phyloP scores from a whole-genome alignment of 2,113 vertebrate genomes.

The Loxodonta africana region DNA sequence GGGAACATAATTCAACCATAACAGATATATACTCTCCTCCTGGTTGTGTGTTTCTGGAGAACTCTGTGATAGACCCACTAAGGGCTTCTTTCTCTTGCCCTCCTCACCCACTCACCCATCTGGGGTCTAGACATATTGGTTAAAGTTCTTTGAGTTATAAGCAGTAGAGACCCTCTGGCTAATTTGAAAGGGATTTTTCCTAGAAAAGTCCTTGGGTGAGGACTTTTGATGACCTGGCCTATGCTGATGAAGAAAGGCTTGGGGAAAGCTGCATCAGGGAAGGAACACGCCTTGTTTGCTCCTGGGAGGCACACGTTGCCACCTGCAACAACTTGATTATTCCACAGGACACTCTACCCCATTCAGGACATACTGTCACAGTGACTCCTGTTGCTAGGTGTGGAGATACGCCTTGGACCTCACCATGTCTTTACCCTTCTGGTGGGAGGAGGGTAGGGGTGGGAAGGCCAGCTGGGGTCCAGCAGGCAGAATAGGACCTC shows the following conservation, averaged over 20 bases:
- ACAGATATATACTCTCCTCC: too few relatives aligned
- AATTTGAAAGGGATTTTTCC: background rate
- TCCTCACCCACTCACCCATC: background rate
- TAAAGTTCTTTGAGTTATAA: background rate
- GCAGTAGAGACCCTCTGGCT: background rate
- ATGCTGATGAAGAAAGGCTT: background rate
- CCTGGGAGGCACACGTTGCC: background rate
- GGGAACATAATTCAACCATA: too few relatives aligned
- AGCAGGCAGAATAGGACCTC: background rate
- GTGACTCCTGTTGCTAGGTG: background rate
- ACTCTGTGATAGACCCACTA: background rate
- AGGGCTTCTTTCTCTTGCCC: background rate
- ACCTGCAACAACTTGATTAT: background rate
- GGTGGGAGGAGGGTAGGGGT: background rate
- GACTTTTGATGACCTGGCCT: background rate
- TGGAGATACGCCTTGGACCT: background rate
- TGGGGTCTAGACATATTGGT: background rate
- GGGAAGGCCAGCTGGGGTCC: background rate
- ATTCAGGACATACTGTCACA: background rate
- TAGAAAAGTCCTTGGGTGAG: background rate
- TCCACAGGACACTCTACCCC: background rate
- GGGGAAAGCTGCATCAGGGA: background rate
- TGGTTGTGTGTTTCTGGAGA: background rate
- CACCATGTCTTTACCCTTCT: background rate
- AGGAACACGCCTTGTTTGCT: background rate